Evolutionary conservation across 1,140 invertebrate species (phyloP), one percentile per base, ranked within the genome.

Genomic region (Temnothorax curvispinosus): DNA sequence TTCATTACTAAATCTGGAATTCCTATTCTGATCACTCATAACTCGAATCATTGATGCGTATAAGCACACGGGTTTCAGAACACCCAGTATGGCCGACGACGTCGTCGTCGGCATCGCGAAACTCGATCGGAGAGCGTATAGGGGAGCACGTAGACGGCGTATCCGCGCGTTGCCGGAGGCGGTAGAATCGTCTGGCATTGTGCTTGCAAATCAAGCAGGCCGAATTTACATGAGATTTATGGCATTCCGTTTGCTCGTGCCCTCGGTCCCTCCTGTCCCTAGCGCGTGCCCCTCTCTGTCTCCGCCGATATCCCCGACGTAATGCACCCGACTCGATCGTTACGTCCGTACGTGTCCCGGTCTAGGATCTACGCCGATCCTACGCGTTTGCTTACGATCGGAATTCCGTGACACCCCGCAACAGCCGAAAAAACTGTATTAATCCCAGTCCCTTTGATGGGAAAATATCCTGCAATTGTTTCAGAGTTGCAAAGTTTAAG

Each of bases 191-290:
- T 94, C 92, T 94, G 92, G 93, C 92, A 94, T 94, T 94, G 93
- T 94, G 94, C 92, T 94, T 94, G 94, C 94, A 94, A 94, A 94
- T 94, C 94, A 94, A 94, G 92, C 93, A 91, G 90, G 89, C 93
- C 89, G 92, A 94, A 94, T 94, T 94, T 94, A 94, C 94, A 94
- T 94, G 92, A 94, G 92, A 94, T 94, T 94, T 94, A 94, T 94
- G 92, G 94, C 93, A 93, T 94, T 94, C 92, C 93, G 93, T 94
- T 94, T 94, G 91, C 91, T 87, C 87, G 71, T 78, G 72, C 88
- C 64, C 89, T 82, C 67, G 52, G 27, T 47, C 80, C 32, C 67
- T 60, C 35, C 62, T 67, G 62, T 38, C n/a, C 60, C 44, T 21
- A 41, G 11, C 74, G 74, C 18, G 3, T 13, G 9, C 52, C 2